phyloP scores from a whole-genome alignment of 2,113 vertebrate genomes.

The Limnothrissa miodon region DNA sequence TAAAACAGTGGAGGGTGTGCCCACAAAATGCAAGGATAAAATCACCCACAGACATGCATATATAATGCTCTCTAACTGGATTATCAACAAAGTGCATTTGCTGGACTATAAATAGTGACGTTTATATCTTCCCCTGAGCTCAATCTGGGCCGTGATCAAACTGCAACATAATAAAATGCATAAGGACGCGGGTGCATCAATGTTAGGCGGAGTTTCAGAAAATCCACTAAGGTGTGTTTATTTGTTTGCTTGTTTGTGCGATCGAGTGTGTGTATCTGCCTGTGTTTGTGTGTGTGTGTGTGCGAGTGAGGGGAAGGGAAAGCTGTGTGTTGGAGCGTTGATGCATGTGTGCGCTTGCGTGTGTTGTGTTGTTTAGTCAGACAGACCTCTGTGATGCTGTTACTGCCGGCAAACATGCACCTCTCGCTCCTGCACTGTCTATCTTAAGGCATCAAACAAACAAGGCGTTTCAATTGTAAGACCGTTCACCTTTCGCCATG shows the following conservation, averaged over 20 bases:
- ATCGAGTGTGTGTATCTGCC: constrained; percentile 30
- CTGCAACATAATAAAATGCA: background rate
- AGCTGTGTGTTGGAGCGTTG: constrained; percentile 2
- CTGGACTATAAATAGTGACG: background rate
- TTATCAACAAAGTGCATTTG: background rate
- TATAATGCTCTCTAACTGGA: background rate
- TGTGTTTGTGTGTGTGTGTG: constrained; percentile 32
- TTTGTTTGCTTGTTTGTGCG: constrained; percentile 21
- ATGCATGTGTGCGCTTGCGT: constrained; percentile 20
- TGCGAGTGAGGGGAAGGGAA: background rate
- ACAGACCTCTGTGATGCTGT: constrained; percentile 33
- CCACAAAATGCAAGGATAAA: background rate
- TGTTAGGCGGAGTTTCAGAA: constrained; percentile 58
- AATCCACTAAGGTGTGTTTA: constrained; percentile 65
- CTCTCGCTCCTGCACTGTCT: constrained; percentile 24
- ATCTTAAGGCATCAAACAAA: constrained; percentile 9
- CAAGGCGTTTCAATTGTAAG: background rate
- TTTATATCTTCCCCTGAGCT: background rate
- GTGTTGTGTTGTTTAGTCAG: constrained; percentile 37
- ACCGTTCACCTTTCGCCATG: background rate
- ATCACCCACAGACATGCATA: background rate
- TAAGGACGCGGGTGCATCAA: constrained; percentile 72
- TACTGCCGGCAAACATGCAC: constrained; percentile 31
- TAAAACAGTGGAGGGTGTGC: background rate
- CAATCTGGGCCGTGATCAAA: background rate